Conservation (phyloP, 2,113 vertebrate genomes). For the Rhizomys pruinosus region DNA sequence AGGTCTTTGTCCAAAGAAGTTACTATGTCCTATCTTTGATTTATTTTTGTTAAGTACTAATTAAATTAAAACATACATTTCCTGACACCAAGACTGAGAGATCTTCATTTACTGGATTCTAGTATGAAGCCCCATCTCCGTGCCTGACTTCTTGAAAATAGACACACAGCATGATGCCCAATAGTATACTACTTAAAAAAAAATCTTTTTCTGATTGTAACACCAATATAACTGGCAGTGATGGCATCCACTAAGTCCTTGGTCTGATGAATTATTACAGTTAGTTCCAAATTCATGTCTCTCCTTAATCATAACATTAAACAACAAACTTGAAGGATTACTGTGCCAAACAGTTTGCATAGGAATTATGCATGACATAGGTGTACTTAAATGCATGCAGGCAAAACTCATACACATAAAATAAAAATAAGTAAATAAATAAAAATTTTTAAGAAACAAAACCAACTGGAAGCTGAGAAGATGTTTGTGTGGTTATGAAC, state of each 20-base stretch:
- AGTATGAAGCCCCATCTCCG: not conserved
- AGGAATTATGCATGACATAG: not conserved
- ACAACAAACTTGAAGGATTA: not conserved
- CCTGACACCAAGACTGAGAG: not conserved
- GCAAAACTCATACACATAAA: not conserved
- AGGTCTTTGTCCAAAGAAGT: not conserved
- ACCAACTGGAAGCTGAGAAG: not conserved
- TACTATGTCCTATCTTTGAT: not conserved
- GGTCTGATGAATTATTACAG: not conserved
- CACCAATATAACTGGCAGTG: not conserved
- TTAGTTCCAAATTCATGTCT: not conserved
- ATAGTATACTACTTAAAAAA: not conserved
- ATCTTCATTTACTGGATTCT: not conserved
- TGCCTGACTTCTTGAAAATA: not conserved
- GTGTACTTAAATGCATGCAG: not conserved
- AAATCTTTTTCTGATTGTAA: not conserved
- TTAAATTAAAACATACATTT: not conserved
- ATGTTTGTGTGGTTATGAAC: not conserved
- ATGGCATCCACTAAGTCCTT: not conserved
- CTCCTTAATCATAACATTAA: not conserved
- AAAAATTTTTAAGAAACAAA: not conserved
- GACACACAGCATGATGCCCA: not conserved
- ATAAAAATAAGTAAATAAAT: no score
- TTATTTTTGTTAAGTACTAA: not conserved
- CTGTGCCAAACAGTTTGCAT: not conserved